Conservation (phyloP, 35 echinoderm and acorn worm genomes). For the Apostichopus japonicus region DNA sequence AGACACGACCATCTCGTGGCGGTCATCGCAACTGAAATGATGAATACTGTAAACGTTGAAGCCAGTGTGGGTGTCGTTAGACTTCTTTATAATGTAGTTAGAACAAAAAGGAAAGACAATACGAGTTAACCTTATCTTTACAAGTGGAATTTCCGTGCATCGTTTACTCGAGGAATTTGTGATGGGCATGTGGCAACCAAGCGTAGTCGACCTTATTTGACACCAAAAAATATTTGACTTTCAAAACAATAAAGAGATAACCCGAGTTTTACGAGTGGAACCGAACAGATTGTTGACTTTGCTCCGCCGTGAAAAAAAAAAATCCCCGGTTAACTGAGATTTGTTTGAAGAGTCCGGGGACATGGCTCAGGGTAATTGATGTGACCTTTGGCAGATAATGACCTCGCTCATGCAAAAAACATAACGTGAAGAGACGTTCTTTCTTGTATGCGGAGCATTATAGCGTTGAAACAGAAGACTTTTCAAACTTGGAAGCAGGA, state of each 20-base stretch:
- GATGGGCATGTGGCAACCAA: background rate
- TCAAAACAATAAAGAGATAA: background rate
- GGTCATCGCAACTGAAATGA: conserved; percentile 29
- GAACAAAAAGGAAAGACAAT: background rate
- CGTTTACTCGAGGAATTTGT: background rate
- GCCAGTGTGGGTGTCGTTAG: background rate
- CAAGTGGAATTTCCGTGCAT: background rate
- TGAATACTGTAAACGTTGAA: background rate
- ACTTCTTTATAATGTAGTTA: background rate
- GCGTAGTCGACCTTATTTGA: background rate
- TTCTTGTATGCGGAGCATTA: background rate
- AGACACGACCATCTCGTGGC: conserved; percentile 17
- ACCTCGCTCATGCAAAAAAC: background rate
- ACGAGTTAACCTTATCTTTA: background rate
- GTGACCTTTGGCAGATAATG: background rate
- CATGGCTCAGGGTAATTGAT: background rate
- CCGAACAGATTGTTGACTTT: background rate
- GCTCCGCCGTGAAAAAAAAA: background rate
- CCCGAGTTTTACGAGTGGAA: background rate
- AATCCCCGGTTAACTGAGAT: background rate
- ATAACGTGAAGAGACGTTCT: background rate
- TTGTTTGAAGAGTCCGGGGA: background rate
- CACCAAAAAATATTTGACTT: background rate
- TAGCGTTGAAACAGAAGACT: background rate
- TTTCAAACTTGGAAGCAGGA: background rate